Evolutionary conservation across 2,888 invertebrate genomes (phyloP).

Genomic region (Seladonia tumulorum): DNA sequence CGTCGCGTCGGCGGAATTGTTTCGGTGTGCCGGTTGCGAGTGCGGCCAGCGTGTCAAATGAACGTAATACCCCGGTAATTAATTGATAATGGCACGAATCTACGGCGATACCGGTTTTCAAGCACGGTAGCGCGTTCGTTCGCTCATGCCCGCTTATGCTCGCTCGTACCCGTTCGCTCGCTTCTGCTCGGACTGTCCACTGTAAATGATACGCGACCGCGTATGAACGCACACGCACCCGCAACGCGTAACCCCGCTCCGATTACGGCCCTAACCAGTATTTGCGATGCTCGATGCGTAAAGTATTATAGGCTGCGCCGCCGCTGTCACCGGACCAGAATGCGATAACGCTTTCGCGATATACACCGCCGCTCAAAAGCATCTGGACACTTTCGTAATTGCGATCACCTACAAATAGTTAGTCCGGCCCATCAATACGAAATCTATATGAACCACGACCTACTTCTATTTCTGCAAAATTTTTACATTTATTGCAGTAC

Average conservation of each 20-base stretch:
- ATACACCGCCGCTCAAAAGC: neutral
- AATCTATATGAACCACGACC: neutral
- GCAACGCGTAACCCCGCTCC: conserved; percentile 57
- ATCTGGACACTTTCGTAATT: neutral
- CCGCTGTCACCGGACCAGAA: conserved; percentile 38
- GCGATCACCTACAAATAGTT: neutral
- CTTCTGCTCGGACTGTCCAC: conserved; percentile 30
- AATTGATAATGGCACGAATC: conserved; percentile 76
- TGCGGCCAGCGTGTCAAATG: conserved; percentile 77
- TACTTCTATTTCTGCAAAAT: neutral
- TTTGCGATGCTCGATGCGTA: conserved; percentile 49
- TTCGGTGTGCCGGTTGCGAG: conserved; percentile 63
- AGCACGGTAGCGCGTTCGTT: conserved; percentile 47
- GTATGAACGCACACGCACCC: conserved; percentile 23
- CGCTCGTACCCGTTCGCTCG: neutral
- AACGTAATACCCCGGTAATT: conserved; percentile 71
- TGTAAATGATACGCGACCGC: conserved; percentile 28
- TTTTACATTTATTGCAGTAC: neutral
- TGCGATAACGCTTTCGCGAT: conserved; percentile 46
- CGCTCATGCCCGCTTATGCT: neutral
- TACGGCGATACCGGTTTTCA: conserved; percentile 72
- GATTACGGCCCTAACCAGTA: conserved; percentile 62
- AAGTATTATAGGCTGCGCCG: conserved; percentile 51
- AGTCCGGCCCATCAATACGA: neutral
- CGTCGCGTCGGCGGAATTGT: conserved; percentile 58